Base-by-base conservation (phyloP, 2,888 invertebrate genomes). In the Ennomos quercinarius region DNA sequence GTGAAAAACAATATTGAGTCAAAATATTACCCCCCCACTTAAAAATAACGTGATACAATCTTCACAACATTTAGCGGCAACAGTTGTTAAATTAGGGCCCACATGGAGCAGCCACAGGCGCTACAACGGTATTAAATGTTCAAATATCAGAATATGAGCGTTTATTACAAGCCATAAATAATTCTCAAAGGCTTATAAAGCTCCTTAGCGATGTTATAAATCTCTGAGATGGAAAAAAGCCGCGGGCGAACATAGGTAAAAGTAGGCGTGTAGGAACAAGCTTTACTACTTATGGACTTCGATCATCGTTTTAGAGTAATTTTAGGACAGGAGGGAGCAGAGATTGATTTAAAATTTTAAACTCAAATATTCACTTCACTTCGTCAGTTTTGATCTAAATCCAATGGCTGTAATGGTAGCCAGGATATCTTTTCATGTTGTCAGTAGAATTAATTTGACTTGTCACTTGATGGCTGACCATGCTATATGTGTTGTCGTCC, bases 81-180 rank as follows among this genome's bases (percentile, higher is more conserved):
- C 68, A 66, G 64, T 66, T 68, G 68, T 43, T 57, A 57, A 63
- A 64, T 66, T 52, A 57, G 55, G 48, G 49, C 45, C 55, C 56
- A 44, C 60, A 56, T 44, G 49, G 59, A 56, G 66, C 51, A 62
- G 50, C 67, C 63, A 59, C 63, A 59, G 48, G 59, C 58, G 60
- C 50, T 55, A 64, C 62, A 64, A 57, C 66, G 60, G 50, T 63
- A 64, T n/a, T 67, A 61, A 69, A 62, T 57, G 69, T 62, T 69
- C 64, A 66, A 67, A 69, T 64, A 67, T 65, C 69, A 67, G 58
- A 69, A 69, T 67, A 67, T 67, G 63, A 69, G 69, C 69, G 69
- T 67, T 69, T 69, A 69, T 69, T 69, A 67, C 69, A 61, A 59
- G 48, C 68, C 64, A 70, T 70, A 70, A 70, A 68, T 70, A 70